Base-by-base conservation (phyloP, 2,797 vertebrate species). In the Nasua narica region DNA sequence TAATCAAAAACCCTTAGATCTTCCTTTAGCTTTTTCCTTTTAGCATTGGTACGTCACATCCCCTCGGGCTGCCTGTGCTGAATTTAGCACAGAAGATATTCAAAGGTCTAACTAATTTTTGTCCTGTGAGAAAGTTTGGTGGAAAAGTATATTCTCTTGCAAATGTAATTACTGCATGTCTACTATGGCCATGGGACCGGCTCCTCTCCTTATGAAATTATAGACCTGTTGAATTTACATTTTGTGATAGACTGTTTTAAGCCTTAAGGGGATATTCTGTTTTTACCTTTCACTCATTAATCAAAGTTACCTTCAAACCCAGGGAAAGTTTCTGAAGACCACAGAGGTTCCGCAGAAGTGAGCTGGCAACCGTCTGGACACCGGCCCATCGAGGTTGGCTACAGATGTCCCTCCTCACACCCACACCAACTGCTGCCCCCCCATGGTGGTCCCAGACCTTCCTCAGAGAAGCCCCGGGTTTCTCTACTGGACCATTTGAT, bases 61-160 rank as follows among this genome's bases (percentile, higher is more conserved):
- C 85, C 50, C 76, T 87, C 29, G 35, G 91, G 48, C 65, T 81
- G 23, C 32, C 40, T 70, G 1, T 54, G 50, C 37, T 94, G 77
- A 92, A 87, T 90, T 69, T 90, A 81, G 72, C 87, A 37, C n/a
- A 92, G 85, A 94, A 62, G 32, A 37, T 29, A 70, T 13, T 37
- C 62, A 76, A 74, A 92, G 56, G 18, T 8, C 56, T 27, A 88
- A 79, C n/a, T 90, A 72, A 58, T n/a, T 62, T 95, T 78, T 78
- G 29, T 88, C 58, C 37, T 76, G 35, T 86, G 77, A 95, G 67
- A 95, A 89, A 46, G 62, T 62, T 87, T 56, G 48, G 19, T 82
- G 58, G 21, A 77, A 48, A 91, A 87, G 92, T 74, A 94, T 18
- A 74, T 72, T 91, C 37, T 94, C 37, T 52, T 48, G 29, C 48